These are phyloP conservation scores for Pandemis heparana DNA, from an alignment of 2,888 invertebrate genomes.

Conservation along the genomic window DNA sequence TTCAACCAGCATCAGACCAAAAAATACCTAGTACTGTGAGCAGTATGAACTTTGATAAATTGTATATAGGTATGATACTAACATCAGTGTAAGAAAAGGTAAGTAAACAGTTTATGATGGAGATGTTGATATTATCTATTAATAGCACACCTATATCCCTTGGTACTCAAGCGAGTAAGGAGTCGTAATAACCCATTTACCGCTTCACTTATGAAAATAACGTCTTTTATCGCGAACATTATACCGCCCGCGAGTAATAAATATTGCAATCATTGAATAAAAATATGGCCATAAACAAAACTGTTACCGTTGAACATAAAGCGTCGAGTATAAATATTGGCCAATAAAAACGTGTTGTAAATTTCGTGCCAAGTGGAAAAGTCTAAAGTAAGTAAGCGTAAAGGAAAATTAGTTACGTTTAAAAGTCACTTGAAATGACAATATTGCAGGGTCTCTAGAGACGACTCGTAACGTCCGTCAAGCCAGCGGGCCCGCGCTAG, in stretches of 20 bases:
- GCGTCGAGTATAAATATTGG: conserved; percentile 46
- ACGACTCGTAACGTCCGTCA: conserved; percentile 2
- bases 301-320: conserved; percentile 53
- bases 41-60: not conserved
- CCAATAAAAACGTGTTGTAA: conserved; percentile 29
- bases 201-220: conserved; percentile 53
- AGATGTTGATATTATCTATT: not conserved
- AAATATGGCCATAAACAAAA: conserved; percentile 59
- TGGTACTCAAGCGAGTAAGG: conserved; percentile 30
- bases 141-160: not conserved
- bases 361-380: conserved; percentile 42
- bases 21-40: not conserved
- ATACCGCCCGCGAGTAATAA: conserved; percentile 56
- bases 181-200: conserved; percentile 54
- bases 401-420: conserved; percentile 37
- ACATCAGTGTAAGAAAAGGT: not conserved
- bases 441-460: conserved; percentile 42
- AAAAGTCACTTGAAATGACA: conserved; percentile 44
- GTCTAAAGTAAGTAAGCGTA: conserved; percentile 32
- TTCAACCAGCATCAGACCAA: not conserved
- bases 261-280: conserved; percentile 62
- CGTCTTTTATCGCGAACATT: conserved; percentile 58
- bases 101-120: not conserved
- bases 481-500: conserved; percentile 4
- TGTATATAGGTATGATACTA: not conserved